These are phyloP conservation scores for Branchipolynoe longqiensis DNA, from an alignment of 2,888 invertebrate species.

Conservation along the genomic window DNA sequence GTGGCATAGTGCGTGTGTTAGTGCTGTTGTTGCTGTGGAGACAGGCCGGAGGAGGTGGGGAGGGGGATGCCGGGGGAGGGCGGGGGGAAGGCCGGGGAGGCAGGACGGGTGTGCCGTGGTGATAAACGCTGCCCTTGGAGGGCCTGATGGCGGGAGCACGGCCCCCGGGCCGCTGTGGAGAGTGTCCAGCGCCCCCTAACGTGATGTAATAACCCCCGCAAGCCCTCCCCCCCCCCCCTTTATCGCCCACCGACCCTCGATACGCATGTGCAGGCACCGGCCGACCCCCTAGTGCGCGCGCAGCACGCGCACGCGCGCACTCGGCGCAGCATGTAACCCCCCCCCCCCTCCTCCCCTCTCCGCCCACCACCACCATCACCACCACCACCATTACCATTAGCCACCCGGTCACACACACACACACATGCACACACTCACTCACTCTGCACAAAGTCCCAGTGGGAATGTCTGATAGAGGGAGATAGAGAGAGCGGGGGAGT, in stretches of 20 bases:
- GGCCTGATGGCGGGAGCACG: conserved; percentile 13
- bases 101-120: neutral
- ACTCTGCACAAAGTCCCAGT: neutral
- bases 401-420: too few species aligned
- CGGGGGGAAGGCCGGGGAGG: neutral
- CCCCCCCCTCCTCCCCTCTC: neutral
- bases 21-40: neutral
- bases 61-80: neutral
- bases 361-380: too few species aligned
- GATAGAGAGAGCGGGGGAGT: too few species aligned
- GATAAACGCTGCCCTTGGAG: conserved; percentile 32
- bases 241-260: conserved; percentile 30
- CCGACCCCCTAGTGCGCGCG: conserved; percentile 8
- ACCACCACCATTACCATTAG: too few species aligned
- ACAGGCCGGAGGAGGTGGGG: neutral
- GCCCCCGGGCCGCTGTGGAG: conserved; percentile 35
- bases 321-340: too few species aligned
- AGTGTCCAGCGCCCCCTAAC: conserved; percentile 48
- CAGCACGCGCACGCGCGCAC: too few species aligned
- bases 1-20: neutral
- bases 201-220: conserved; percentile 45
- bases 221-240: conserved; percentile 14
- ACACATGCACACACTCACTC: too few species aligned
- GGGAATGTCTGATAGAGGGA: too few species aligned
- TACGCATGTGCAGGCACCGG: conserved; percentile 24